phyloP scores from a whole-genome alignment of 1,140 invertebrate genomes.

The Pogonomyrmex californicus region DNA sequence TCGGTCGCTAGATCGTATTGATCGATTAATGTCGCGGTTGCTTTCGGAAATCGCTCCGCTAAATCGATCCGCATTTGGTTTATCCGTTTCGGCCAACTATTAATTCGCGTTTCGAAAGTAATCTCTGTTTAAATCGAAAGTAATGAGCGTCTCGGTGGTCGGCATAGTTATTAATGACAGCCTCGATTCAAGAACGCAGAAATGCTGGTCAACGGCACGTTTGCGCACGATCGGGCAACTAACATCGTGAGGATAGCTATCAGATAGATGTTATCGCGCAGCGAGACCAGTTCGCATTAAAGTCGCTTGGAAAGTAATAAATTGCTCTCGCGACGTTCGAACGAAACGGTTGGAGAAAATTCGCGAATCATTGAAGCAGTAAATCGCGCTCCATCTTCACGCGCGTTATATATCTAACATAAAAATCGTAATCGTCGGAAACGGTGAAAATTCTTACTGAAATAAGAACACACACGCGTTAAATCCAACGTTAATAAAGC shows the following conservation, averaged over 20 bases:
- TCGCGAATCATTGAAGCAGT: conserved; percentile 14
- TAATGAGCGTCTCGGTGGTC: conserved; percentile 49
- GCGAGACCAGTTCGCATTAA: conserved; percentile 32
- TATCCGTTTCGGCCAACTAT: conserved; percentile 43
- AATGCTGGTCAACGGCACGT: conserved; percentile 45
- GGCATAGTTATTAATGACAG: conserved; percentile 71
- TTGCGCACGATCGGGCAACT: conserved; percentile 51
- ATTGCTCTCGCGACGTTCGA: background rate
- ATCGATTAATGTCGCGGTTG: conserved; percentile 11
- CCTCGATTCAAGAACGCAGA: conserved; percentile 44
- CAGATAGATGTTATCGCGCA: conserved; percentile 63
- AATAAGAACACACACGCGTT: background rate
- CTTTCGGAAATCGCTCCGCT: conserved; percentile 13
- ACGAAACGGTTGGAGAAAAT: conserved; percentile 12
- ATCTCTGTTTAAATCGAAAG: conserved; percentile 64
- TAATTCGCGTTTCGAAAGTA: conserved; percentile 57
- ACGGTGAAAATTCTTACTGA: background rate
- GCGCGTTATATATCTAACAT: background rate
- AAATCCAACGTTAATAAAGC: background rate
- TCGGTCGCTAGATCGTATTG: conserved; percentile 4
- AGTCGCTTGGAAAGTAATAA: conserved; percentile 39
- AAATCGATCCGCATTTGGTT: conserved; percentile 2
- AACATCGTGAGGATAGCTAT: conserved; percentile 54
- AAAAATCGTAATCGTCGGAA: background rate
- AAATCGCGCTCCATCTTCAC: conserved; percentile 13